Conservation (phyloP, 2,797 vertebrate species). For the Brachyalestes nurse region DNA sequence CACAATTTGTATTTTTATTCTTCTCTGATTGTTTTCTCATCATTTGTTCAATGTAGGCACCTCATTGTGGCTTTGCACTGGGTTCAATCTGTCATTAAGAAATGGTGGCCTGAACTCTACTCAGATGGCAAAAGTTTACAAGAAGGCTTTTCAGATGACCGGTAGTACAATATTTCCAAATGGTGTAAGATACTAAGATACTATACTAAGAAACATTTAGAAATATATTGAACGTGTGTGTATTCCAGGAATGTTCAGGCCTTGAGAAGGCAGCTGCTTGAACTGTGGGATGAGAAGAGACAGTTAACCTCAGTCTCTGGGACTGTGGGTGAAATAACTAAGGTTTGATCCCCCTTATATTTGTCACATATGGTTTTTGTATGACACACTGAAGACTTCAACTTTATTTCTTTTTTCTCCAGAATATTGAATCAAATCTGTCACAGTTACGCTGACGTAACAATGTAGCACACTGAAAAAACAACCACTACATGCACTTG, state of each 20-base stretch:
- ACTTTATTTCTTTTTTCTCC: slow-evolving; percentile 45
- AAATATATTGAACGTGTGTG: not conserved
- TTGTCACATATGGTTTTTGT: slow-evolving; percentile 4
- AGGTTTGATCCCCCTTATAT: slow-evolving; percentile 74
- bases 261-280: slow-evolving; percentile 89
- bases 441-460: slow-evolving; percentile 86
- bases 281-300: slow-evolving; percentile 89
- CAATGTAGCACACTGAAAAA: slow-evolving; percentile 67
- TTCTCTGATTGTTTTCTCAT: slow-evolving; percentile 13
- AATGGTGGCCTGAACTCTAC: slow-evolving; percentile 95
- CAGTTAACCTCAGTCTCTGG: slow-evolving; percentile 89
- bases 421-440: slow-evolving; percentile 89
- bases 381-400: not conserved
- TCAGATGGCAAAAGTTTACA: slow-evolving; percentile 82
- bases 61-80: slow-evolving; percentile 94
- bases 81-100: slow-evolving; percentile 93
- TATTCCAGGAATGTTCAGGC: slow-evolving; percentile 86
- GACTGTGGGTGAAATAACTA: slow-evolving; percentile 94
- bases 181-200: too few species aligned
- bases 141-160: slow-evolving; percentile 81
- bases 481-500: slow-evolving; percentile 75
- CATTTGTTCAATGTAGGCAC: slow-evolving; percentile 79
- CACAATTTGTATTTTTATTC: not conserved
- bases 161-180: slow-evolving; percentile 69
- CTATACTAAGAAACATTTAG: not conserved